Conservation (phyloP, 2,113 vertebrate genomes). For the Muntiacus muntjak region DNA sequence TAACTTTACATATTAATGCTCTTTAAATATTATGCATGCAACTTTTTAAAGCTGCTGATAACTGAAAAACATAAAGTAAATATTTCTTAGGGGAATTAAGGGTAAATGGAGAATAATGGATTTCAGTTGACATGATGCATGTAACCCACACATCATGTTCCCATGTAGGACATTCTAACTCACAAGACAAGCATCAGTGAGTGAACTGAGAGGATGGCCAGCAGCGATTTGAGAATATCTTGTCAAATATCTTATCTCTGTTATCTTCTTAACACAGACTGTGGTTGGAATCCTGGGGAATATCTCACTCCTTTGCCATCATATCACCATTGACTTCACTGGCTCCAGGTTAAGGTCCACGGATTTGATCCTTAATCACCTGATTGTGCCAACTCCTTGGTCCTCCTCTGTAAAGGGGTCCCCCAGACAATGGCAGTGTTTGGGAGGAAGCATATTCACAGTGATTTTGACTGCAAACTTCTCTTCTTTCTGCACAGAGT, state of each 20-base stretch:
- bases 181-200: background rate
- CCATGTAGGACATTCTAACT: background rate
- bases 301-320: background rate
- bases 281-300: background rate
- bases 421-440: background rate
- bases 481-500: background rate
- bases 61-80: background rate
- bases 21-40: background rate
- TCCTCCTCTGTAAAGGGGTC: background rate
- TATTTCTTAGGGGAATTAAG: background rate
- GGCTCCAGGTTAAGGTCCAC: background rate
- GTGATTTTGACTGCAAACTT: background rate
- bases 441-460: background rate
- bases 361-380: background rate
- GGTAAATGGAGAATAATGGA: background rate
- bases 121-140: background rate
- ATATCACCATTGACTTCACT: background rate
- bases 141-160: background rate
- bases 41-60: background rate
- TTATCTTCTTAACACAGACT: background rate
- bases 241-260: too few relatives aligned
- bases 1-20: background rate
- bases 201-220: background rate
- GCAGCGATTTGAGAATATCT: background rate
- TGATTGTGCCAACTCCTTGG: background rate